Evolutionary conservation across 1,140 invertebrate species (phyloP), one percentile per base, ranked within the genome.

Genomic region (Drosophila arizonae): DNA sequence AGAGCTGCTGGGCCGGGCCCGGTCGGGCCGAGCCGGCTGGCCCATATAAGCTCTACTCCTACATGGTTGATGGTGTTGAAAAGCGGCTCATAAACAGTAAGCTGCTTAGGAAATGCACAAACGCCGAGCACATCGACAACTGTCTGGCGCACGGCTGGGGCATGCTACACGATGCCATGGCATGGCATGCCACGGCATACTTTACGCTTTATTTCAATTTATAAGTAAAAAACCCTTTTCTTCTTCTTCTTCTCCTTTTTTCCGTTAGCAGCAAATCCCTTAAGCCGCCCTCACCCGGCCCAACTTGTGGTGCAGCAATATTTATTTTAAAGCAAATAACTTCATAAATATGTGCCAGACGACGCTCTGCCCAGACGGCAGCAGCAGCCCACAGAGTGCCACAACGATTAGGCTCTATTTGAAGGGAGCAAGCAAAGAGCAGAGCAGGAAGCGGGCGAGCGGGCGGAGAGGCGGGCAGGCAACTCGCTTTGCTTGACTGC

Each of bases 261-360:
- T 24, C 2, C 21, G 21, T 72, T 72, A 70, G 67, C 68, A 63
- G 64, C 62, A 76, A 86, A 82, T 87, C 84, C 81, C 68, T 63
- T 72, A 79, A 86, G 79, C 62, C 46, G 52, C 55, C 55, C 24
- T 26, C 41, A 17, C 56, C n/a, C n/a, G 26, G 17, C 39, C 9
- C 57, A 24, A 24, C 15, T 45, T 46, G 43, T 8, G 50, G 24
- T 30, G 45, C 81, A 60, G 66, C 79, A 63, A 73, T 86, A 87
- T 86, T 86, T 86, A 86, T 76, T 79, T 86, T 79, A 81, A 82
- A 79, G 81, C 84, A 86, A 86, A 86, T 86, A 86, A 87, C 82
- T 87, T 86, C 79, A 86, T 86, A 86, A 86, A 86, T 87, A 87
- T 82, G 82, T 72, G 65, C 54, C 52, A 62, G 21, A 5, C 21